Conservation (phyloP, 1,140 invertebrate species). For the Penaeus vannamei region DNA sequence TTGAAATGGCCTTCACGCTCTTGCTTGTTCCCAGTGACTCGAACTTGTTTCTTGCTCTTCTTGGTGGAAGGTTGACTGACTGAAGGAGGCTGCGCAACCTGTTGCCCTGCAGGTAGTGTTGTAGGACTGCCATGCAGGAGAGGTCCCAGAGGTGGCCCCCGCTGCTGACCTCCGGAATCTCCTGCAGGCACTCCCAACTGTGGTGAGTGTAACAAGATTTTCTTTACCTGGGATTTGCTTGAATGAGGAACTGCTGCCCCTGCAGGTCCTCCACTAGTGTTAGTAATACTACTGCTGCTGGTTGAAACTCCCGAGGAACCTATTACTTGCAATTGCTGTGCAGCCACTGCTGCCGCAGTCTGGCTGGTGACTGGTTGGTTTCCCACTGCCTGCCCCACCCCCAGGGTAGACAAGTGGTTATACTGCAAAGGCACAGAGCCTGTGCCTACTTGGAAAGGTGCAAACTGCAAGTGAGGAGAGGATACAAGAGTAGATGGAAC, state of each 20-base stretch:
- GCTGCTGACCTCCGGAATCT: slow-evolving; percentile 53
- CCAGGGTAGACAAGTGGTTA: slow-evolving; percentile 50
- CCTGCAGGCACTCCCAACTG: slow-evolving; percentile 54
- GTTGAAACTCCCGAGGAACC: slow-evolving; percentile 48
- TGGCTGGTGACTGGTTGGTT: slow-evolving; percentile 61
- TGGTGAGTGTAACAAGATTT: slow-evolving; percentile 60
- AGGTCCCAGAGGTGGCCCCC: slow-evolving; percentile 46
- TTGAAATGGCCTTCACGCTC: slow-evolving; percentile 53
- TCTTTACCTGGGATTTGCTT: slow-evolving; percentile 63
- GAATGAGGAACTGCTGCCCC: slow-evolving; percentile 55
- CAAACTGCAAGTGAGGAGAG: slow-evolving; percentile 61
- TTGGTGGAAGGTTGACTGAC: slow-evolving; percentile 51
- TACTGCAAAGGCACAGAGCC: slow-evolving; percentile 61
- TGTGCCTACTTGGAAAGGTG: slow-evolving; percentile 63
- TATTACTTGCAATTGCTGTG: slow-evolving; percentile 65
- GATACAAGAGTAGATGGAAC: slow-evolving; percentile 60
- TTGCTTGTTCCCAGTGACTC: slow-evolving; percentile 40
- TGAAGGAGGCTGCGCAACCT: slow-evolving; percentile 40
- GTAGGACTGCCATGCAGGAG: slow-evolving; percentile 45
- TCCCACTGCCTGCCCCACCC: slow-evolving; percentile 55
- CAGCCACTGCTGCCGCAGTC: slow-evolving; percentile 69
- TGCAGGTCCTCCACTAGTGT: slow-evolving; percentile 52
- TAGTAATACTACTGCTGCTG: slow-evolving; percentile 60
- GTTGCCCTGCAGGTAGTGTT: slow-evolving; percentile 15
- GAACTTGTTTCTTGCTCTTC: slow-evolving; percentile 61